These are phyloP conservation scores for Xestia xanthographa DNA, from an alignment of 2,888 invertebrate genomes.

Conservation along the genomic window DNA sequence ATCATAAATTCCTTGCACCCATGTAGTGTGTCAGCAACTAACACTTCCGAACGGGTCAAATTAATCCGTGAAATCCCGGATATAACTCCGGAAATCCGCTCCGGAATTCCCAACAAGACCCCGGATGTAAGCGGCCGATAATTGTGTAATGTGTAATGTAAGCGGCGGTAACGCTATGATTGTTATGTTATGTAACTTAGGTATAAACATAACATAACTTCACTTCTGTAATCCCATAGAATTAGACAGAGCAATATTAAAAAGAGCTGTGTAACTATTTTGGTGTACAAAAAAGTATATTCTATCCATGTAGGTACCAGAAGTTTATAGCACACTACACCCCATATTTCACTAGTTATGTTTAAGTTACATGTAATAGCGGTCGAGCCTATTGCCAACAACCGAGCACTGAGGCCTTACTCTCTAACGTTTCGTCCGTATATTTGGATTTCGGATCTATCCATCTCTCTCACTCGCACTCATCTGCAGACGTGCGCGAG, in stretches of 20 bases:
- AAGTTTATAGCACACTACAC: no score
- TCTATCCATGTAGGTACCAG: no score
- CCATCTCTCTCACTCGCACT: no score
- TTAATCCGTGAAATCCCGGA: slow-evolving; percentile 17
- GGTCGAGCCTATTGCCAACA: no score
- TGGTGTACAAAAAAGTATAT: no score
- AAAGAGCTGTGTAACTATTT: not conserved
- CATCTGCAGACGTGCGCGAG: no score
- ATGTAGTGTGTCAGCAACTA: not conserved
- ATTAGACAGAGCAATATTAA: not conserved
- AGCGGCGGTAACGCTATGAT: not conserved
- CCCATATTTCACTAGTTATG: no score
- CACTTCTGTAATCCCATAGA: not conserved
- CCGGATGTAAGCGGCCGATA: not conserved
- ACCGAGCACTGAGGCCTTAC: no score
- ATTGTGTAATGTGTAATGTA: no score
- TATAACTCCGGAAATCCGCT: slow-evolving; percentile 20
- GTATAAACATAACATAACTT: not conserved
- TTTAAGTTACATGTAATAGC: no score
- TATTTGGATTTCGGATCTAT: no score
- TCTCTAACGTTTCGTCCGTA: no score
- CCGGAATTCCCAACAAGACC: slow-evolving; percentile 21
- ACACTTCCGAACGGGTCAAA: slow-evolving; percentile 5
- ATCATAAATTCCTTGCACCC: not conserved
- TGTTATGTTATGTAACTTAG: not conserved